A percentile compares a stretch with the other conserved stretches of the same genome.
These are phyloP conservation scores for Rhinogobio ventralis DNA, from an alignment of 2,797 vertebrate genomes.

Conservation along the genomic window DNA sequence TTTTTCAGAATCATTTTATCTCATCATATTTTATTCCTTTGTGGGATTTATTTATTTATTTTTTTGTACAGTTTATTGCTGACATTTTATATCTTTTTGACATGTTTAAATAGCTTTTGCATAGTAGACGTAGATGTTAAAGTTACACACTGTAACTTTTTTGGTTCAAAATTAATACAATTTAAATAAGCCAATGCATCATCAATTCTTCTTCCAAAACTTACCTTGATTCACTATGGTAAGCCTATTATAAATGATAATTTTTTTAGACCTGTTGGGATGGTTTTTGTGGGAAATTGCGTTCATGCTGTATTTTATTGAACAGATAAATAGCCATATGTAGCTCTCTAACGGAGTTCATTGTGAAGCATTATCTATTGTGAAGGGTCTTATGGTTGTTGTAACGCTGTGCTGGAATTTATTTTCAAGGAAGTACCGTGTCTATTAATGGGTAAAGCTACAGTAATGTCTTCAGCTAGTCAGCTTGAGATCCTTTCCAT, in stretches of 20 bases:
- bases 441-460: too few species aligned
- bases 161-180: neutral
- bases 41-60: neutral
- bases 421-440: too few species aligned
- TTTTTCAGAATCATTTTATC: neutral
- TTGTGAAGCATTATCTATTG: neutral
- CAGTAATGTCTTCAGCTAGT: too few species aligned
- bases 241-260: too few species aligned
- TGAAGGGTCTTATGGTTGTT: neutral
- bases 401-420: neutral
- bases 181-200: neutral
- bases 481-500: too few species aligned
- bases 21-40: neutral
- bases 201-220: neutral
- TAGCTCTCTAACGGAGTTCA: neutral
- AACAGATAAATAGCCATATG: neutral
- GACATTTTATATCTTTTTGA: neutral
- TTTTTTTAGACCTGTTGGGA: too few species aligned
- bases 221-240: neutral
- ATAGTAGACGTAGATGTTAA: neutral
- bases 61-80: neutral
- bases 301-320: neutral
- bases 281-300: too few species aligned
- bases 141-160: neutral
- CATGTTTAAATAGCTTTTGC: neutral